Conservation (phyloP, 2,797 vertebrate species). For the Premnoplex brunnescens region DNA sequence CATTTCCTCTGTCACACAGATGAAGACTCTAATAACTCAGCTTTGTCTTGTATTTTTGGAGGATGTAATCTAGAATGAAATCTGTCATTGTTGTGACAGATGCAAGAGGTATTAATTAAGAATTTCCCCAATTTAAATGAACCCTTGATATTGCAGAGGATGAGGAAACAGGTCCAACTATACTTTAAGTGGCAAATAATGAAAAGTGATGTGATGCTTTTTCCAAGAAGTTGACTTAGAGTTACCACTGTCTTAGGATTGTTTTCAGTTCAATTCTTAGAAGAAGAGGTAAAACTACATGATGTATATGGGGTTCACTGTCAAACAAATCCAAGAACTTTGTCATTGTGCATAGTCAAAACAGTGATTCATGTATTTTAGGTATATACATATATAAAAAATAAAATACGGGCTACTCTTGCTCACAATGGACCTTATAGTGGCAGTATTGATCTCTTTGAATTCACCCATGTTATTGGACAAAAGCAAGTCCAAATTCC, state of each 20-base stretch:
- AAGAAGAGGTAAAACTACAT: not conserved
- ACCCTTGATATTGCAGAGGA: not conserved
- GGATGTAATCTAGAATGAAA: not conserved
- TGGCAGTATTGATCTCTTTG: not conserved
- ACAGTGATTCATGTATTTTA: not conserved
- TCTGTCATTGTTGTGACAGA: not conserved
- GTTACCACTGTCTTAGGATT: not conserved
- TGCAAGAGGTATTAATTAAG: not conserved
- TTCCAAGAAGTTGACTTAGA: not conserved
- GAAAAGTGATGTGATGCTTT: not conserved
- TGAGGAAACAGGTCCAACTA: not conserved
- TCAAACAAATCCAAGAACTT: not conserved
- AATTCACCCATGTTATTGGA: not conserved
- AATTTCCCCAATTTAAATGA: not conserved
- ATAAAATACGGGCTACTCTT: not conserved
- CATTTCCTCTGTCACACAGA: not conserved
- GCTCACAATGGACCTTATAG: not conserved
- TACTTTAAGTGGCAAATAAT: not conserved
- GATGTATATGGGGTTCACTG: not conserved
- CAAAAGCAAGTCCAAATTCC: not conserved
- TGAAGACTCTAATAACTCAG: not conserved
- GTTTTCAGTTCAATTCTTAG: not conserved
- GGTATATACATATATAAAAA: not conserved
- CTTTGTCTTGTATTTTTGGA: not conserved
- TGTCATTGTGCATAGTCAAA: not conserved